These are phyloP conservation scores for Propithecus deckenii DNA, from an alignment of 2,797 vertebrate species.

Conservation along the genomic window DNA sequence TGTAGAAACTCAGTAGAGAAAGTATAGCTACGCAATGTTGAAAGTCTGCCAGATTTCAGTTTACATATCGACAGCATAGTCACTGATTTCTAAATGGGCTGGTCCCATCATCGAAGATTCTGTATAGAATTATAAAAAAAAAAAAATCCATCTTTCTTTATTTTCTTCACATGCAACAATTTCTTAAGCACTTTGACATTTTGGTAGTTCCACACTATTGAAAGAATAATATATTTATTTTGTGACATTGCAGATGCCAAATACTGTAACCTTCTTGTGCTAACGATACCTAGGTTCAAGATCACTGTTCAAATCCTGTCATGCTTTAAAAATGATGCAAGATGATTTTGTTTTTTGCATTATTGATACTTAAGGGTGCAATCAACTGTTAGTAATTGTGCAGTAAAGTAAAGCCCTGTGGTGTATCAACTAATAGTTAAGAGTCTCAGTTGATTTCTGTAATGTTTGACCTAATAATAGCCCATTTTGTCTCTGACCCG, in stretches of 20 bases:
- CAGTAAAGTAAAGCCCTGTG: conserved; percentile 64
- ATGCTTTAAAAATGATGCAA: background rate
- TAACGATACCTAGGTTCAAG: background rate
- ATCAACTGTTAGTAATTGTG: conserved; percentile 60
- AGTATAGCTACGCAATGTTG: conserved; percentile 51
- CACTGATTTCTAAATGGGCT: conserved; percentile 80
- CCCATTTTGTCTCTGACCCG: conserved; percentile 26
- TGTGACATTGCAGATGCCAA: conserved; percentile 84
- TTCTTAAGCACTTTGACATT: conserved; percentile 82
- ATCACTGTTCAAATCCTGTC: background rate
- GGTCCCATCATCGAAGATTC: conserved; percentile 83
- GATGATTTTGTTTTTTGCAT: conserved; percentile 24
- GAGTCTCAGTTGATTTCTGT: conserved; percentile 64
- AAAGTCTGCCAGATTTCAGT: conserved; percentile 65
- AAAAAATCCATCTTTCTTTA: conserved; percentile 76
- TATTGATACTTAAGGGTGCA: conserved; percentile 26
- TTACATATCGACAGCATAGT: conserved; percentile 46
- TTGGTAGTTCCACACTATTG: conserved; percentile 75
- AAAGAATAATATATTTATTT: conserved; percentile 83
- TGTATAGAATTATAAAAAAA: conserved; percentile 67
- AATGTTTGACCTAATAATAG: conserved; percentile 17
- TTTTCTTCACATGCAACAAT: conserved; percentile 78
- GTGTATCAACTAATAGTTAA: conserved; percentile 12
- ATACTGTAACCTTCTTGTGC: conserved; percentile 56
- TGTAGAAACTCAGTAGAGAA: conserved; percentile 64